phyloP scores from a whole-genome alignment of 1,140 invertebrate species.

The Camponotus floridanus region DNA sequence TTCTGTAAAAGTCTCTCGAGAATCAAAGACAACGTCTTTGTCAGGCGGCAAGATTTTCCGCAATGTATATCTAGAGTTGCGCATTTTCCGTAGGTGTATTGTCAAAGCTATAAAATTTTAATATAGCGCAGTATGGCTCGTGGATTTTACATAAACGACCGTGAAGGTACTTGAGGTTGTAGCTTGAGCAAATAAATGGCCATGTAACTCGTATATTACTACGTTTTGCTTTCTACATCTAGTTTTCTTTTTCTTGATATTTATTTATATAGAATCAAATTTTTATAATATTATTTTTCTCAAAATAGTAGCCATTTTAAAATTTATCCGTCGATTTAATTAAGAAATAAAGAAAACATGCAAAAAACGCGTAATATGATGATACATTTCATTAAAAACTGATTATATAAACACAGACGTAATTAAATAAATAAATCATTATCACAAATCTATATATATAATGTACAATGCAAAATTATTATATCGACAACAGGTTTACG shows the following conservation, averaged over 20 bases:
- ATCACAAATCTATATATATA: too few species aligned
- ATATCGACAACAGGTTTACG: constrained; percentile 3
- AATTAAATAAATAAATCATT: too few species aligned
- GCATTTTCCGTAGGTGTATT: constrained; percentile 16
- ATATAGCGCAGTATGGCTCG: constrained; percentile 31
- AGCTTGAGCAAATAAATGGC: constrained; percentile 8
- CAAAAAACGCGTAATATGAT: neutral
- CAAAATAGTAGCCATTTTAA: neutral
- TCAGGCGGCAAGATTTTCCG: constrained; percentile 13
- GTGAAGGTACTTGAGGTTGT: constrained; percentile 15
- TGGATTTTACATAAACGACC: constrained; percentile 55
- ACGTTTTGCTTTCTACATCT: constrained; percentile 4
- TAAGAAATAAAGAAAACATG: neutral
- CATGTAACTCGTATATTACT: neutral
- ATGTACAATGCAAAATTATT: constrained; percentile 14
- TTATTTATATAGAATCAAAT: constrained; percentile 12
- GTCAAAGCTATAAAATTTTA: constrained; percentile 48
- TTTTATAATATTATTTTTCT: too few species aligned
- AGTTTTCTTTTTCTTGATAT: neutral
- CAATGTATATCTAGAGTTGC: neutral
- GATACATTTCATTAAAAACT: neutral
- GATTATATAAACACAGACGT: neutral
- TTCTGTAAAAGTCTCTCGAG: neutral
- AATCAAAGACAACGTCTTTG: constrained; percentile 32
- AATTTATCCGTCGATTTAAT: constrained; percentile 11